phyloP scores from a whole-genome alignment of 2,113 vertebrate genomes.

The Pogona vitticeps region DNA sequence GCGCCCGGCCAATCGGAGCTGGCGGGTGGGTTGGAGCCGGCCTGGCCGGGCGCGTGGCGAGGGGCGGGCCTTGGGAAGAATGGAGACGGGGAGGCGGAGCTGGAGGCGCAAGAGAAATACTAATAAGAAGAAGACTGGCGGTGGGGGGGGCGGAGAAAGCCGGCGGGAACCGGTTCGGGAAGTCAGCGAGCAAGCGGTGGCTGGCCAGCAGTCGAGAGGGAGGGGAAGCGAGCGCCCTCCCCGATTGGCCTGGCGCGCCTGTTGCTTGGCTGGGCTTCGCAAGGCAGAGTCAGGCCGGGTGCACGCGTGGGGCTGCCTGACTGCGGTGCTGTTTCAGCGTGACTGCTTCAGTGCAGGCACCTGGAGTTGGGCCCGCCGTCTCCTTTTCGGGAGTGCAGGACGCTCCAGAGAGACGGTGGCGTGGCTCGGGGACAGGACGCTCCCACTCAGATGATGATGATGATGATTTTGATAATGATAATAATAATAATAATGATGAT shows the following conservation, averaged over 20 bases:
- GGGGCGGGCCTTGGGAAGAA: not conserved
- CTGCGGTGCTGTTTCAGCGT: no score
- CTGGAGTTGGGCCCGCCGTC: no score
- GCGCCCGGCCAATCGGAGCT: not conserved
- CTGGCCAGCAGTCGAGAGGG: not conserved
- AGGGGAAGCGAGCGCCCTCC: not conserved
- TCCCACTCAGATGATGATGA: no score
- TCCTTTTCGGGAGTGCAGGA: no score
- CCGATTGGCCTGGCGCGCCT: not conserved
- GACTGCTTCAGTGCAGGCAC: no score
- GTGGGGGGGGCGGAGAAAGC: constrained; percentile 53
- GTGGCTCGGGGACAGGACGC: no score
- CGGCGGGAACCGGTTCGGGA: constrained; percentile 72
- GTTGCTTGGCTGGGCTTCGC: not conserved
- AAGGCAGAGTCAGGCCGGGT: no score
- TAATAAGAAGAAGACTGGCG: no score
- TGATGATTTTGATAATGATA: no score
- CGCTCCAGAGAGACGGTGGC: no score
- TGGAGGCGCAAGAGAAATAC: not conserved
- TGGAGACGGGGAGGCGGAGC: not conserved
- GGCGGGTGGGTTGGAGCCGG: not conserved
- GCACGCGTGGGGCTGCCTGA: no score
- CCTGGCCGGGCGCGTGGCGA: not conserved
- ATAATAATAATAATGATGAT: no score
- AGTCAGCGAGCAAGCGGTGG: constrained; percentile 21